A percentile compares a stretch with the other conserved stretches of the same genome.
phyloP scores from a whole-genome alignment of 2,797 vertebrate species.

The Tadarida brasiliensis region DNA sequence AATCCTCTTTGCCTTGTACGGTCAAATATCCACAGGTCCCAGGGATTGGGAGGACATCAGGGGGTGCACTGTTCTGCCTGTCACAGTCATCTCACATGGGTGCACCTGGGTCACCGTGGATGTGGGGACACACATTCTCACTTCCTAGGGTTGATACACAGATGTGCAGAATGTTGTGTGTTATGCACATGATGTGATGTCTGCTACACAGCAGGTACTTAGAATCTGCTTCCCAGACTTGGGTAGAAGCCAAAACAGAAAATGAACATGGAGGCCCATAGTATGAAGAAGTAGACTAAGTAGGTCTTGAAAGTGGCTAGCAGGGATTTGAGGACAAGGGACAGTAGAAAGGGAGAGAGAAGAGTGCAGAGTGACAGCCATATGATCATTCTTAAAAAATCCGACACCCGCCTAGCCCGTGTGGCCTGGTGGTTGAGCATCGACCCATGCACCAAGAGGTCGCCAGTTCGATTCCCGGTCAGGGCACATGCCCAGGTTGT shows the following conservation, averaged over 20 bases:
- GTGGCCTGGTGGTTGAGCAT: too few relatives aligned
- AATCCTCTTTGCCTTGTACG: neutral
- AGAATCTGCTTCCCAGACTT: neutral
- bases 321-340: neutral
- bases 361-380: neutral
- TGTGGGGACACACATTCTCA: fast-evolving
- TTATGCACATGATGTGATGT: neutral
- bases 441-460: too few relatives aligned
- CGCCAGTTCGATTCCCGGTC: too few relatives aligned
- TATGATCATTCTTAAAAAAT: neutral
- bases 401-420: neutral
- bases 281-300: neutral
- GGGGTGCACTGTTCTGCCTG: neutral
- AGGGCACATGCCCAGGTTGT: too few relatives aligned
- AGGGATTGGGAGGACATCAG: too few relatives aligned
- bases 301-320: neutral
- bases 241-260: neutral
- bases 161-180: neutral
- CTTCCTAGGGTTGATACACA: neutral
- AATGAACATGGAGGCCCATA: neutral
- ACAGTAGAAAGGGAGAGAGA: neutral
- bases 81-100: fast-evolving
- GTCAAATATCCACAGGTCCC: too few relatives aligned
- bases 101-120: neutral
- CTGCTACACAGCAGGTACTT: neutral